Evolutionary conservation across 2,113 vertebrate genomes (phyloP), one percentile per base, ranked within the genome.

Genomic region (Ammospiza caudacuta): DNA sequence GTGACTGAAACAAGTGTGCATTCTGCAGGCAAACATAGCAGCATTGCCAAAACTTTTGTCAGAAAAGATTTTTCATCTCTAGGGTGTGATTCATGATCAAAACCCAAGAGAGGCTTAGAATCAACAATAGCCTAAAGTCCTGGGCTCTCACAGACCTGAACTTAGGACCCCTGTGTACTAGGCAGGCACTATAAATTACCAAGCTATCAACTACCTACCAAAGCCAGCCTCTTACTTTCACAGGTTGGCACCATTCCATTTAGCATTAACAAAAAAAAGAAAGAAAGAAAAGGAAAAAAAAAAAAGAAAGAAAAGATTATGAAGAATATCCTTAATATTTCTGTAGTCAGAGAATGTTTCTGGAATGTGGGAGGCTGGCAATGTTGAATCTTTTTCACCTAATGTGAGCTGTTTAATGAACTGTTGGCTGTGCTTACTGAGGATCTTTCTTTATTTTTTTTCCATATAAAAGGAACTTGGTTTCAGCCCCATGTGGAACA

Each of bases 1-100:
- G 28, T 64, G 33, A 49, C 66, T 44, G 35, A 92, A 92, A 92
- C 66, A 73, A 94, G 54, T 19, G 31, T 70, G 27, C 27, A 51
- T 79, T 94, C 67, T 76, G 37, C 47, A 76, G 54, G 31, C 18
- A 92, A 89, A 91, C 41, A 52, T 5, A 84, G 81, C 20, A 64
- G 44, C 31, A 79, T 22, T 76, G 89, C 74, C 87, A 92, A 73
- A 76, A 94, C 21, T 94, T 94, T 84, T 92, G 66, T 61, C 83
- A 95, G 89, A 41, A 89, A 82, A 33, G 18, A 92, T 89, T 92
- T 95, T 69, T 96, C 83, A 87, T 75, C 74, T 89, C 66, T 64
- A 58, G 44, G 15, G 22, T 76, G 66, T 92, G 74, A 97, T 95
- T 95, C 89, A 94, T 85, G 54, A 33, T 87, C 81, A 94, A 91